Percentiles rank a stretch among this genome's conserved stretches.
Conservation (phyloP, 2,888 invertebrate genomes). For the Clistopyga incitator region DNA sequence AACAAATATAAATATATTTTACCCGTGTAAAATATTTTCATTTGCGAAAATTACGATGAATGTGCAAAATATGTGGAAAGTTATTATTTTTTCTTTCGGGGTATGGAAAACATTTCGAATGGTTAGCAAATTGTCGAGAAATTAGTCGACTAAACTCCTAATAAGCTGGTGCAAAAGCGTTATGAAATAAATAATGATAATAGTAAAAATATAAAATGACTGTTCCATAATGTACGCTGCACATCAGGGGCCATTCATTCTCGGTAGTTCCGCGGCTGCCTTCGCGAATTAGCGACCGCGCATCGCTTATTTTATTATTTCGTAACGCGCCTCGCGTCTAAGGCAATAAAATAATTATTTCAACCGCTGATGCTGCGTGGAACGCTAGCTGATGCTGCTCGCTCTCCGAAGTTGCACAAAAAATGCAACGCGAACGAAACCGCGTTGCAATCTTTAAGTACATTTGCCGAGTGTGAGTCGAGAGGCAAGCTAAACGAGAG, state of each 20-base stretch:
- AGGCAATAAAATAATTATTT: conserved; percentile 58
- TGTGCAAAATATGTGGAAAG: background rate
- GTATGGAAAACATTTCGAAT: background rate
- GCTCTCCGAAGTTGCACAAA: conserved; percentile 6
- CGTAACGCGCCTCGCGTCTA: conserved; percentile 46
- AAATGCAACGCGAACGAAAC: conserved; percentile 50
- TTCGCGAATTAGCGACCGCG: conserved; percentile 48
- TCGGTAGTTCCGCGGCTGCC: conserved; percentile 39
- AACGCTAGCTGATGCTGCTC: conserved; percentile 30
- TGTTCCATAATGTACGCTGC: conserved; percentile 6
- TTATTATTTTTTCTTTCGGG: background rate
- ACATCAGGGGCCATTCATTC: conserved; percentile 25
- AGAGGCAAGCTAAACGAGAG: conserved; percentile 17
- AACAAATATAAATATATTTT: too few relatives aligned
- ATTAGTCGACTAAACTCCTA: background rate
- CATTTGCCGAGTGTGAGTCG: conserved; percentile 37
- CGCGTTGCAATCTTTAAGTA: conserved; percentile 57
- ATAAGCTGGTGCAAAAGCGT: background rate
- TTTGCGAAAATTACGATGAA: background rate
- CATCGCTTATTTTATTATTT: conserved; percentile 58
- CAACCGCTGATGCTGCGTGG: conserved; percentile 46
- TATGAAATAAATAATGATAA: conserved; percentile 12
- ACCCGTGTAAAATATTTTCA: too few relatives aligned
- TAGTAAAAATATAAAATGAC: background rate
- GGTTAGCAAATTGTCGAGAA: background rate